Base-by-base conservation (phyloP, 2,113 vertebrate species). In the Marcusenius ussheri region DNA sequence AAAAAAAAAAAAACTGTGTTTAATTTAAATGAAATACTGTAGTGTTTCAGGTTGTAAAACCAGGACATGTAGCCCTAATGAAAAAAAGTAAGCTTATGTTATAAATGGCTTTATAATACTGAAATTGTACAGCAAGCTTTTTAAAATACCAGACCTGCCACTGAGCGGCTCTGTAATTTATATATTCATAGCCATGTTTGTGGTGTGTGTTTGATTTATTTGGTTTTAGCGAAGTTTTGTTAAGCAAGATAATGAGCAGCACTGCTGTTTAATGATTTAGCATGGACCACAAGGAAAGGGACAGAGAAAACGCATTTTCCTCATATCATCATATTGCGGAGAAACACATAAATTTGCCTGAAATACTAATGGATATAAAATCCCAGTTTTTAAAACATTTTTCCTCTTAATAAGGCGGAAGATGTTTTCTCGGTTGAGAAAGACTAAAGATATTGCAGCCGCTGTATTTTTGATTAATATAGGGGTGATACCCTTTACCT, bases 141-240 rank as follows among this genome's bases (percentile, higher is more conserved):
- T 99, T 97, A 97, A 98, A 98, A 98, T 98, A 98, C 96, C 97
- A 88, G 96, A 96, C 96, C 97, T 98, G 98, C 97, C 97, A 98
- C 93, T 93, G 96, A 96, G 96, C 95, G 96, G 94, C 96, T 96
- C 94, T 96, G 95, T 97, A 97, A 98, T 97, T 97, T 98, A 98
- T 98, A 97, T 97, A 97, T 97, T 97, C 96, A 96, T 93, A 95
- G 96, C 96, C 62, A 31, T 96, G 95, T 97, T 97, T 95, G 94
- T 93, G 94, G 96, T 95, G 95, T 96, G 94, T 62, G 93, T 95
- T 96, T 98, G 97, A 98, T 98, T 97, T 97, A 98, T 98, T 98
- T 98, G 97, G 97, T 97, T 97, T 96, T 97, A 96, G 96, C 95
- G 96, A 97, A 98, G 96, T 98, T 98, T 98, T 98, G 97, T 97